Evolutionary conservation across 2,888 invertebrate genomes (phyloP), one percentile per base, ranked within the genome.

Genomic region (Lydus trimaculatus): DNA sequence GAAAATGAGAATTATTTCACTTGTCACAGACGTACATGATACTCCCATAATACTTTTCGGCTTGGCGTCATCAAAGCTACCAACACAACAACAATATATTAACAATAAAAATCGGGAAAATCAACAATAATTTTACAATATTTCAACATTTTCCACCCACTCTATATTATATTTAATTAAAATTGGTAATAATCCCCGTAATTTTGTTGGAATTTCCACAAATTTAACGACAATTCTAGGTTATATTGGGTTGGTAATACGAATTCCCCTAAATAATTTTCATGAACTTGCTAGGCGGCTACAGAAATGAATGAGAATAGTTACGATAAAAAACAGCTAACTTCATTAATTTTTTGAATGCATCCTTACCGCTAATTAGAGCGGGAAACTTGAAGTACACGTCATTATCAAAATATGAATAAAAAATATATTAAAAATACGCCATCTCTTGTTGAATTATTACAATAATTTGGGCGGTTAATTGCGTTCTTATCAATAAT

Each of bases 11-110:
- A 79, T 79, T 79, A 81, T 79, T 80, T 81, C 80, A 84, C 83
- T 83, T 83, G 83, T 84, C 84, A 84, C 76, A 82, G 79, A 82
- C 83, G 81, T 83, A 82, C 84, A 83, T 84, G 80, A 82, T 79
- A 80, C 78, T 81, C 84, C 84, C 84, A 84, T 78, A 81, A 83
- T 82, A 75, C 84, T 77, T 73, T 82, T 78, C 78, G 80, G 76
- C 76, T 80, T 83, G 81, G 85, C 85, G 85, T 85, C 85, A 80
- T 76, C 82, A 80, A 58, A 73, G 73, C 71, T 80, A 78, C 83
- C 84, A 84, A 84, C 81, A 61, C 74, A 69, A 67, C 66, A 15
- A 31, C 2, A 58, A 25, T 36, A 64, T 17, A 64, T 23, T 13
- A 23, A 36, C 25, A 61, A 61, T 61, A n/a, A 0, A 1, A 33